Evolutionary conservation across 2,888 invertebrate genomes (phyloP), one percentile per base, ranked within the genome.

Genomic region (Cryptocephalus moraei): DNA sequence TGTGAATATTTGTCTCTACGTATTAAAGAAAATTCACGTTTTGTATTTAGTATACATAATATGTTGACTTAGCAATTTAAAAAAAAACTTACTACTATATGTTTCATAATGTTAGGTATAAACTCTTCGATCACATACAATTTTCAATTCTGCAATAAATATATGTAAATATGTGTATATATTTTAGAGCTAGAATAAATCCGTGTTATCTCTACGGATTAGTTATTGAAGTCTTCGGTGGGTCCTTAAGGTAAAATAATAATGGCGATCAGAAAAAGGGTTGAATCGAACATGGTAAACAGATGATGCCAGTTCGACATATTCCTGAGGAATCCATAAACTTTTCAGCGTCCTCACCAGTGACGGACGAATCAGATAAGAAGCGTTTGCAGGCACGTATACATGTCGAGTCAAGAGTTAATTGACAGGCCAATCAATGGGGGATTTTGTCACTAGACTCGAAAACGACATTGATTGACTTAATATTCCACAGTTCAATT

Each of bases 381-480:
- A 68, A 65, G 68, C 67, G 67, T 68, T 66, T 63, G 64, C 64
- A 69, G 65, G 68, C 68, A 69, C 69, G 69, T 69, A 69, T 69
- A 70, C 69, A 70, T 69, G 70, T 69, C 69, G 62, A 59, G 54
- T 53, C 56, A 60, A 68, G 66, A 69, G 67, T 70, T 70, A 70
- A 69, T 69, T 70, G 69, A 69, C 70, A 69, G 69, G 58, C 69
- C 69, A 69, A 69, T 69, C 69, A 70, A 69, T 69, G 69, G 67
- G 64, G 66, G 64, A 69, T 69, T 70, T 70, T 70, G 70, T 69
- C 70, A 70, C 67, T 62, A 64, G 57, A 62, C 62, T 64, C 60
- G 52, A 62, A 63, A 61, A 57, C 57, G 68, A 68, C 69, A 62
- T 65, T 69, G 70, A 70, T 70, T 70, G 69, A 69, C 68, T 69